These are phyloP conservation scores for Hydrophis major DNA, from an alignment of 2,797 vertebrate genomes.

Conservation along the genomic window DNA sequence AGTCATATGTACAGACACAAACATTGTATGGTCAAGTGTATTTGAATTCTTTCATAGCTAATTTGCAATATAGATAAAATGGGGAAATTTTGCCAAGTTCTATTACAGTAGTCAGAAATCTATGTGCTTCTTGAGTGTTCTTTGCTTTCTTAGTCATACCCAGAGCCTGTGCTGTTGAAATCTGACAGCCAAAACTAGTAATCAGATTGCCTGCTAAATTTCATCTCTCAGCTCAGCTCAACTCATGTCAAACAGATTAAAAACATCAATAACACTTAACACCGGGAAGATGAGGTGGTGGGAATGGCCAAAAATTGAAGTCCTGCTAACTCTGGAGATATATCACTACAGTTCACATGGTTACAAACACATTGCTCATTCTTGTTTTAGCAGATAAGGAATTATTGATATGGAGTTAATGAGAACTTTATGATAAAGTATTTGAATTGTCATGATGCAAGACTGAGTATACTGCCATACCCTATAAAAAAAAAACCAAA, in stretches of 20 bases:
- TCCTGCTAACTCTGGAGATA: neutral
- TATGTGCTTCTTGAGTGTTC: neutral
- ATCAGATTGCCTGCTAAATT: neutral
- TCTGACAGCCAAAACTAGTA: neutral
- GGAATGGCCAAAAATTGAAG: neutral
- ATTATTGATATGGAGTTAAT: neutral
- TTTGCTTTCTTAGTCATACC: neutral
- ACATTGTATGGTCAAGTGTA: neutral
- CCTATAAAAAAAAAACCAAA: neutral
- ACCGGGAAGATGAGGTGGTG: neutral
- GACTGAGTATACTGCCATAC: neutral
- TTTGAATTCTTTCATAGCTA: neutral
- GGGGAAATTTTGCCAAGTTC: neutral
- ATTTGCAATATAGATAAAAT: neutral
- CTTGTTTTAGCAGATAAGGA: neutral
- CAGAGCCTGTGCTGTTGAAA: neutral
- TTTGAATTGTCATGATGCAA: neutral
- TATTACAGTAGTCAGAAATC: neutral
- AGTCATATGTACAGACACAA: neutral
- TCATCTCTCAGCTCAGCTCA: neutral
- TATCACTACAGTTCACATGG: neutral
- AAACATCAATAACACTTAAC: neutral
- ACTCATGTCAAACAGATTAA: neutral
- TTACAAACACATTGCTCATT: neutral
- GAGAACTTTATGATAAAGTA: neutral